Conservation (phyloP, 1,140 invertebrate species). For the Parapsyche elsis region DNA sequence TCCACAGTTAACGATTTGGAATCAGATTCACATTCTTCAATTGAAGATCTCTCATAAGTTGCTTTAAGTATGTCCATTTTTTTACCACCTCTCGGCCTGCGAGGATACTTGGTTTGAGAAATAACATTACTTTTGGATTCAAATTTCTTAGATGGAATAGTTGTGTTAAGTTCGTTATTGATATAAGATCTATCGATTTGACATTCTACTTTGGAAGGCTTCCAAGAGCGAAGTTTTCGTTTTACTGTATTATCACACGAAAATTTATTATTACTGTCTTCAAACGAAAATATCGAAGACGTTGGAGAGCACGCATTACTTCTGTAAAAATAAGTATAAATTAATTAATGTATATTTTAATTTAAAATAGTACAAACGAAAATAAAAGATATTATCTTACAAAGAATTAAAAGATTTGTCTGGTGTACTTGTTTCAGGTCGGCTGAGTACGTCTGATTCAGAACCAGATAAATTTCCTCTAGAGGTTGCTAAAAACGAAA, state of each 20-base stretch:
- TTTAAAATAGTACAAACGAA: conserved; percentile 22
- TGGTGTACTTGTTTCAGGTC: conserved; percentile 50
- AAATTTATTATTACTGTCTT: conserved; percentile 10
- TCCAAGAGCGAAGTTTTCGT: neutral
- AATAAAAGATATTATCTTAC: conserved; percentile 34
- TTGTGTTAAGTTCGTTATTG: neutral
- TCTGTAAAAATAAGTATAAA: conserved; percentile 42
- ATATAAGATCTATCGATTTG: neutral
- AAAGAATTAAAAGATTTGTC: conserved; percentile 44
- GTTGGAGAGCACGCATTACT: conserved; percentile 43
- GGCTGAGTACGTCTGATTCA: conserved; percentile 49
- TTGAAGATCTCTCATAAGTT: conserved; percentile 38
- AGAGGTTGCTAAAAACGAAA: neutral
- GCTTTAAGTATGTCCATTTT: conserved; percentile 53
- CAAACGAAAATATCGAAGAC: conserved; percentile 21
- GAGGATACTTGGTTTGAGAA: conserved; percentile 29
- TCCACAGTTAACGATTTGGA: neutral
- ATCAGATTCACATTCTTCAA: neutral
- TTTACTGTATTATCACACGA: conserved; percentile 5
- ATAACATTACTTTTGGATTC: neutral
- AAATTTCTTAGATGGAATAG: neutral
- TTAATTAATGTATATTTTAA: neutral
- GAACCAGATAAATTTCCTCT: conserved; percentile 46
- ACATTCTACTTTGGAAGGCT: neutral
- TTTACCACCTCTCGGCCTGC: conserved; percentile 50